A percentile compares a stretch with the other conserved stretches of the same genome.
These are phyloP conservation scores for Paramuricea clavata DNA, from an alignment of 92 coral and sea anemone species.

Conservation along the genomic window DNA sequence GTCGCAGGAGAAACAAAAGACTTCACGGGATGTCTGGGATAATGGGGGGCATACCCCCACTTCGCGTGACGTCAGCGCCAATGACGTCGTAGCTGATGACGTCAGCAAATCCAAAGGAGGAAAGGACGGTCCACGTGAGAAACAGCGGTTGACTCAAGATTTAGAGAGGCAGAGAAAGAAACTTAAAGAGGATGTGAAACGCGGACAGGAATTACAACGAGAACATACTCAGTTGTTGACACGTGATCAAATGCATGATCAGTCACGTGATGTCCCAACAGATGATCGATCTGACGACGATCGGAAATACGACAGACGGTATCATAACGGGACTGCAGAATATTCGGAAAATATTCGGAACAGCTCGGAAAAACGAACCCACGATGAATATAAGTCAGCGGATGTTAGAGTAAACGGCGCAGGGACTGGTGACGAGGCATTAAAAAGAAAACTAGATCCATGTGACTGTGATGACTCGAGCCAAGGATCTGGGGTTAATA, in stretches of 20 bases:
- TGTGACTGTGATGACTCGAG: conserved; percentile 91
- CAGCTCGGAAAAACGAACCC: conserved; percentile 4
- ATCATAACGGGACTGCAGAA: background rate
- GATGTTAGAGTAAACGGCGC: conserved; percentile 25
- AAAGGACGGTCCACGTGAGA: conserved; percentile 94
- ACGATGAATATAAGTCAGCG: background rate
- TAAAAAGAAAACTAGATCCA: conserved; percentile 60
- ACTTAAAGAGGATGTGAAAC: conserved; percentile 94
- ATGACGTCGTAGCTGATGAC: conserved; percentile 51
- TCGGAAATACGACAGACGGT: background rate
- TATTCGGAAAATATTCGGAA: background rate
- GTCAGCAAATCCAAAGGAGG: conserved; percentile 38
- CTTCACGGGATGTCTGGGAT: conserved; percentile 40
- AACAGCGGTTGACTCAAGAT: conserved; percentile 97
- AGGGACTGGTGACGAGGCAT: conserved; percentile 27
- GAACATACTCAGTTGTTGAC: conserved; percentile 69
- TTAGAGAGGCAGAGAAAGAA: conserved; percentile 92
- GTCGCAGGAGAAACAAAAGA: background rate
- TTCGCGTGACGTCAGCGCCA: conserved; percentile 34
- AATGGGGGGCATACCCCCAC: conserved; percentile 34
- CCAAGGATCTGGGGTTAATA: conserved; percentile 52
- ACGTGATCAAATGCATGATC: conserved; percentile 18
- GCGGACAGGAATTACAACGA: conserved; percentile 84
- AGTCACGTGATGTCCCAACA: conserved; percentile 27
- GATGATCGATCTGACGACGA: conserved; percentile 29